Evolutionary conservation across 2,113 vertebrate genomes (phyloP).

Genomic region (Calypte anna): DNA sequence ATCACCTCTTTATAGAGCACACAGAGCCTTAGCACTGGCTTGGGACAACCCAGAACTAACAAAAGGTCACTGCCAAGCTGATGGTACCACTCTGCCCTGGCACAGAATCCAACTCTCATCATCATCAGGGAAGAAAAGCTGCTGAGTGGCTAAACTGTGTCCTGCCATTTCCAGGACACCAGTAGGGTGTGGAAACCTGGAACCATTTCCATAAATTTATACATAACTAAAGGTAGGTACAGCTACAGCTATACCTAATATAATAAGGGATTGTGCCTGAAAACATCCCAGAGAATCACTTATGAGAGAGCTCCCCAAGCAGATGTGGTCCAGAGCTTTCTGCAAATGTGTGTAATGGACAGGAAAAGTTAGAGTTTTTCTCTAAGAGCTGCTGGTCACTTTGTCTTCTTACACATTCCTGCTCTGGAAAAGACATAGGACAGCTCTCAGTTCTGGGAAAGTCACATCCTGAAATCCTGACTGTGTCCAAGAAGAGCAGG

Average conservation of each 20-base stretch:
- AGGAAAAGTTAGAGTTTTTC: not conserved
- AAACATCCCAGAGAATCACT: not conserved
- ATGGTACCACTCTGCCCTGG: not conserved
- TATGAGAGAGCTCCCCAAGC: not conserved
- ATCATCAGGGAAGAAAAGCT: not conserved
- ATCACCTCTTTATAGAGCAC: not conserved
- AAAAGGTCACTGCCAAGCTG: not conserved
- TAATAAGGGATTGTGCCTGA: not conserved
- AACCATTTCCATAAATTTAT: not conserved
- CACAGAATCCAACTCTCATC: not conserved
- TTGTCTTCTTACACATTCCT: not conserved
- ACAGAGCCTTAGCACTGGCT: not conserved
- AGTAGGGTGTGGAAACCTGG: not conserved
- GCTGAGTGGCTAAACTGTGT: not conserved
- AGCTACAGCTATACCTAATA: not conserved
- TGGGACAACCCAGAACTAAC: not conserved
- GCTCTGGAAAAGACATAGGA: not conserved
- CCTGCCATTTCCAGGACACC: not conserved
- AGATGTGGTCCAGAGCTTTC: not conserved
- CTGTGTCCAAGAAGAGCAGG: not conserved
- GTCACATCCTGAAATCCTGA: not conserved
- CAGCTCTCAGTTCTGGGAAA: not conserved
- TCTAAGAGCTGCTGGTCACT: not conserved
- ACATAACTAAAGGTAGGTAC: not conserved
- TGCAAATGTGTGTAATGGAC: not conserved